Base-by-base conservation (phyloP, 1,140 invertebrate species). In the Drosophila auraria region DNA sequence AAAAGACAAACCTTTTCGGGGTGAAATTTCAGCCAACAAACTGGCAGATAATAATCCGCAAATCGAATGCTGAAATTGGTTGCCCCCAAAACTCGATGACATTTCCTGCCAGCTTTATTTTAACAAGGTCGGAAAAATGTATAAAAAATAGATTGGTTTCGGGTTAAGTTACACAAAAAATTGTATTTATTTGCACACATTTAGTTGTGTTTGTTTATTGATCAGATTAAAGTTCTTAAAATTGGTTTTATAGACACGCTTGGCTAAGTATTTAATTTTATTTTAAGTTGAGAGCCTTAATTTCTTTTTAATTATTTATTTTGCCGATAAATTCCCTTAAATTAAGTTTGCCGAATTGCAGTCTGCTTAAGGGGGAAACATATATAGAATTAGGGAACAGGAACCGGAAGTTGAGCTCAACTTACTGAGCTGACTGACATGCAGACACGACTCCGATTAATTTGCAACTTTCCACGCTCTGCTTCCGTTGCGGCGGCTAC, bases 361-460 rank as follows among this genome's bases (percentile, higher is more conserved):
- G n/a, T 15, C 36, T 50, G 53, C 27, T 36, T 11, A 36, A 36
- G 11, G 9, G 9, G 27, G 8, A 51, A 30, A 42, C 27, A 47
- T 45, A n/a, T 45, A 9, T 51, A 25, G 5, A 15, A 50, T 38
- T 65, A 20, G 44, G 15, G 30, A 44, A 33, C 30, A 27, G 30
- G 54, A 47, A 78, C 38, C 63, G 66, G 30, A 66, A 72, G 69
- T 50, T 44, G 45, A 45, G 40, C 45, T 27, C 38, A 40, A 61
- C 63, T 60, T 57, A 76, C 42, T 42, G 20, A 62, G 59, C 30
- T 38, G 50, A 60, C 30, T 72, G 73, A 73, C 62, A 78, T 68
- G 76, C 49, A 56, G 33, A 25, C 36, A 20, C 36, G 14, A n/a
- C 70, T 63, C 54, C 80, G 70, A 87, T 80, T 68, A 71, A 87